These are phyloP conservation scores for Brachionus rotundiformis DNA, from an alignment of 1,140 invertebrate genomes.

Conservation along the genomic window DNA sequence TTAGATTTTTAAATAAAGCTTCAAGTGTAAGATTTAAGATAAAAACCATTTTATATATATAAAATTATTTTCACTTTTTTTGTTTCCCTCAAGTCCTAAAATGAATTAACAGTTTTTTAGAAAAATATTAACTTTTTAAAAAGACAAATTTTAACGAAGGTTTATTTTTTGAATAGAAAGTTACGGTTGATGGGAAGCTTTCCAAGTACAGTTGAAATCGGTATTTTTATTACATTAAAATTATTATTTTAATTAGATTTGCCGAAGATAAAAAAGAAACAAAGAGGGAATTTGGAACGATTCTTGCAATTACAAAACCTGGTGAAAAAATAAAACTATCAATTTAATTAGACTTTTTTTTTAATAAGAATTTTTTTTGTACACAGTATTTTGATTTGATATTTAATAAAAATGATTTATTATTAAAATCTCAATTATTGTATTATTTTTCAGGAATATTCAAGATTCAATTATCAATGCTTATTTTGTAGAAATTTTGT, in stretches of 20 bases:
- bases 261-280: conserved; percentile 37
- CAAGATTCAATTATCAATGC: too few relatives aligned
- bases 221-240: not conserved
- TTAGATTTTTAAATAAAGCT: conserved; percentile 4
- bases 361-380: too few relatives aligned
- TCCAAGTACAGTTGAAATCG: not conserved
- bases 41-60: too few relatives aligned
- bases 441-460: too few relatives aligned
- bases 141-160: not conserved
- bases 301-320: conserved; percentile 31
- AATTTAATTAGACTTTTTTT: not conserved
- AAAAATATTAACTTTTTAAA: not conserved
- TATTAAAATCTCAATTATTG: too few relatives aligned
- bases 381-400: too few relatives aligned
- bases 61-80: not conserved
- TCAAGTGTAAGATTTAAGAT: conserved; percentile 20
- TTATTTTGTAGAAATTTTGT: too few relatives aligned
- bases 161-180: conserved; percentile 39
- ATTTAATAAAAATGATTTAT: too few relatives aligned
- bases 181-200: conserved; percentile 30
- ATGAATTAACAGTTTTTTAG: not conserved
- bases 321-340: conserved; percentile 41
- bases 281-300: conserved; percentile 33
- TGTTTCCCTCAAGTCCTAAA: not conserved
- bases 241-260: not conserved